Percentiles rank a stretch among this genome's conserved stretches.
These are phyloP conservation scores for Phoenicopterus ruber DNA, from an alignment of 2,113 vertebrate genomes.

Conservation along the genomic window DNA sequence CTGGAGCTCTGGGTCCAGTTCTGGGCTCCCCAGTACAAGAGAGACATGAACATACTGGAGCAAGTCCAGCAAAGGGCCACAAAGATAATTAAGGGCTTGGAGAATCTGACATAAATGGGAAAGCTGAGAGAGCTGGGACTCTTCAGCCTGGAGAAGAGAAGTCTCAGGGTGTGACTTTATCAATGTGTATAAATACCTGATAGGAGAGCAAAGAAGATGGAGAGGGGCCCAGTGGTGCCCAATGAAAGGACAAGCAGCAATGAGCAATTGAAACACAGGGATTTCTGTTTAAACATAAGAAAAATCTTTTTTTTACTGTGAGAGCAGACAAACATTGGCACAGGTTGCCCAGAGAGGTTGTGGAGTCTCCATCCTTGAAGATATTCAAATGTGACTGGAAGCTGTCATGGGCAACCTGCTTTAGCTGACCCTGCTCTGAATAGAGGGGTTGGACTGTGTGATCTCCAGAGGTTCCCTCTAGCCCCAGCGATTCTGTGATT, in stretches of 20 bases:
- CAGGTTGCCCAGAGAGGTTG: neutral
- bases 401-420: neutral
- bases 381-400: neutral
- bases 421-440: neutral
- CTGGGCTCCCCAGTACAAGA: accelerated
- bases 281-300: neutral
- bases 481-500: neutral
- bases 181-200: neutral
- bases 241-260: neutral
- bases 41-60: neutral
- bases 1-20: neutral
- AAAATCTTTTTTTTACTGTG: neutral
- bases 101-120: neutral
- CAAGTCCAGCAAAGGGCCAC: neutral
- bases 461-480: neutral
- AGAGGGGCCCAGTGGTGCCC: neutral
- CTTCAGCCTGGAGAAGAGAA: neutral
- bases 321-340: neutral
- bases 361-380: neutral
- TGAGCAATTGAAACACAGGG: neutral
- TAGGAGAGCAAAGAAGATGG: neutral
- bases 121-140: neutral
- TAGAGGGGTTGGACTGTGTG: neutral
- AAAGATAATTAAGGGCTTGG: neutral
- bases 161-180: neutral